Base-by-base conservation (phyloP, 2,113 vertebrate genomes). In the Pseudorhombus dupliciocellatus region DNA sequence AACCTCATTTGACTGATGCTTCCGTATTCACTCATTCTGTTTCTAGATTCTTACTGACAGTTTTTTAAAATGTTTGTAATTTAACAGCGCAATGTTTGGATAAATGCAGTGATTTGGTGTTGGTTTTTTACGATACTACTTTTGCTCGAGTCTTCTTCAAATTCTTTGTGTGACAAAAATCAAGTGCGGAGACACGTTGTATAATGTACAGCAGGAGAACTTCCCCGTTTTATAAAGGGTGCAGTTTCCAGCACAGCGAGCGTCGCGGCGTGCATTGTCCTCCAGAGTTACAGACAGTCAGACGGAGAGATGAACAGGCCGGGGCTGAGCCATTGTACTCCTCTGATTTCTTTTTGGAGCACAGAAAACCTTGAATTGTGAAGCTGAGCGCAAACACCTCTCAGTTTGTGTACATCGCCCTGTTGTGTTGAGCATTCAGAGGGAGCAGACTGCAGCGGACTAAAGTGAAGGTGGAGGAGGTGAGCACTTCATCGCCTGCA, bases 401-500 rank as follows among this genome's bases (percentile, higher is more conserved):
- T 83, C 69, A 62, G 76, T 70, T 81, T 62, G 24, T 78, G 51
- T 24, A 34, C 55, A 73, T 40, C 3, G 64, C 42, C 57, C 14
- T 14, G 61, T 84, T 70, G 69, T 79, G 57, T 28, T 25, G 59
- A 34, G 52, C 58, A 65, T 20, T 67, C 66, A 79, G 70, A 77
- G 66, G 24, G 70, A 66, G 50, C 62, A 63, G 60, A 68, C 68
- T 82, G 70, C 44, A 20, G 66, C 64, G 37, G 68, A 31, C 81
- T 71, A 62, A 66, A 85, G 70, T 77, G 60, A 72, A 58, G 63
- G 75, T 70, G 31, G 58, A 66, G 76, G 76, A 81, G 80, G 81
- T 88, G 84, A 83, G 53, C 77, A 56, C 71, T 74, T 66, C 42
- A 84, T 79, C 69, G 63, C 66, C 70, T 63, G 24, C 65, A 84